These are phyloP conservation scores for Pedetes capensis DNA, from an alignment of 2,113 vertebrate genomes.

Conservation along the genomic window DNA sequence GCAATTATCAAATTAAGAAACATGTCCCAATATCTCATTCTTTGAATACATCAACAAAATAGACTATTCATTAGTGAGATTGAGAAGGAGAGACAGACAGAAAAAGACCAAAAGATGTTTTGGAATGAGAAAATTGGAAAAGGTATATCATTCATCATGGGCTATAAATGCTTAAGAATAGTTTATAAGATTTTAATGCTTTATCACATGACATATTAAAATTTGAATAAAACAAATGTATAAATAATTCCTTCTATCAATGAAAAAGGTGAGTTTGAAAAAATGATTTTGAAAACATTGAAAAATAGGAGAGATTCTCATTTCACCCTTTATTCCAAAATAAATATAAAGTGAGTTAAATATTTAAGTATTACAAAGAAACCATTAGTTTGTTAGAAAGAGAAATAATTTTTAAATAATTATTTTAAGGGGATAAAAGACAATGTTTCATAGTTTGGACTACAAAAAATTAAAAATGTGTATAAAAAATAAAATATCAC, in stretches of 20 bases:
- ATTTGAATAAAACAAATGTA: not conserved
- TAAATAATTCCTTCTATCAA: not conserved
- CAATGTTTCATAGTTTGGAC: not conserved
- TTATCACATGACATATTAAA: not conserved
- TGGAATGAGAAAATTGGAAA: not conserved
- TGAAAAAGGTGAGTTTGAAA: not conserved
- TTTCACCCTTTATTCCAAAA: not conserved
- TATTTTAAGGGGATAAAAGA: not conserved
- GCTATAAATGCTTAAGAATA: not conserved
- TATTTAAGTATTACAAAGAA: not conserved
- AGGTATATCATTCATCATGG: not conserved
- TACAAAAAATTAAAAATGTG: not conserved
- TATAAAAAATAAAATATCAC: not conserved
- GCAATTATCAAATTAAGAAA: conserved; percentile 17
- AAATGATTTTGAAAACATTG: not conserved
- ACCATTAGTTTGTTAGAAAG: not conserved
- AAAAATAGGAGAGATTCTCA: not conserved
- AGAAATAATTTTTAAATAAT: not conserved
- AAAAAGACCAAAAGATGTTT: not conserved
- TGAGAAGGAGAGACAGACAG: not conserved
- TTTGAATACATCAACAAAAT: not conserved
- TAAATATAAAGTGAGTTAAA: conserved; percentile 7
- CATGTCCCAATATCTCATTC: not conserved
- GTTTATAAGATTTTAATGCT: not conserved
- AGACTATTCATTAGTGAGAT: not conserved